Base-by-base conservation (phyloP, 1,140 invertebrate species). In the Ceratina calcarata region DNA sequence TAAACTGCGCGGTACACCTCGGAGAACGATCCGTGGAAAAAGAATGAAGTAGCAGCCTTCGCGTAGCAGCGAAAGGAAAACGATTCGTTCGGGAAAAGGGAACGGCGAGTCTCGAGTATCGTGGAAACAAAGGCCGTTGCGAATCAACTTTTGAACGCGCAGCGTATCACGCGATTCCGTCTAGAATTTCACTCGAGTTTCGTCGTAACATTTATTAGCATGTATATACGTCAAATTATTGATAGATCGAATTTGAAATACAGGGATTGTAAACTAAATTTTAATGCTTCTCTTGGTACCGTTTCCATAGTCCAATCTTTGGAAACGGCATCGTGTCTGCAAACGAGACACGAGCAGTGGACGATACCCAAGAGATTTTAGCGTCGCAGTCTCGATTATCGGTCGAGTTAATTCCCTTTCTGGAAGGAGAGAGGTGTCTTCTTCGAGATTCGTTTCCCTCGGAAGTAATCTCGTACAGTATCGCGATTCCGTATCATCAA, bases 401-500 rank as follows among this genome's bases (percentile, higher is more conserved):
- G 62, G 4, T n/a, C 18, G 7, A 65, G 13, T 45, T n/a, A 45
- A 65, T 3, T n/a, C 2, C 32, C 32, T 37, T 37, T 45, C 37
- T 10, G 10, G 16, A 65, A 0, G 27, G 3, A 10, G 8, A 10
- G 6, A 7, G 32, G 32, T 13, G 12, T 45, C 4, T 13, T 22
- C 10, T n/a, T 7, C 15, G 20, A 2, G 3, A n/a, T 24, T 55
- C 37, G 7, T 58, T 8, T 68, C 24, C 12, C n/a, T 53, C 57
- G 20, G 15, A 32, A 45, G 61, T 18, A 18, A 3, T 55, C 60
- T 45, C 15, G 57, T 45, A 27, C 24, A 18, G 45, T 53, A 83
- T 80, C 84, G 61, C 65, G 70, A 85, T 82, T 81, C 64, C 66
- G 70, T 81, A 66, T 81, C 70, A 85, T 86, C 78, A 86, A 75